Conservation (phyloP, 2,797 vertebrate species). For the Schizopygopsis malacanthus region DNA sequence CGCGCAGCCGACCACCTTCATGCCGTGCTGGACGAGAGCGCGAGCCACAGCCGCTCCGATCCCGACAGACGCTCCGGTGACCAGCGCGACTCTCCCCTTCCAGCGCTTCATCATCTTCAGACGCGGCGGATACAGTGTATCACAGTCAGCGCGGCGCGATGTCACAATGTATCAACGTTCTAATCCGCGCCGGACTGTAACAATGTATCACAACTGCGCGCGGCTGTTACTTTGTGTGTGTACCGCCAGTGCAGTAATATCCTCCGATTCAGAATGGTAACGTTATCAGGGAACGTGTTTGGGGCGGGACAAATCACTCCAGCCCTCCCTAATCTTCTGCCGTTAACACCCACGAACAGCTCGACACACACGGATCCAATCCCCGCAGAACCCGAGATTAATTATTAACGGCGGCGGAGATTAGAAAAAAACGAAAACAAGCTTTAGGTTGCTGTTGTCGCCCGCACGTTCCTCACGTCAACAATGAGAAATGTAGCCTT, state of each 20-base stretch:
- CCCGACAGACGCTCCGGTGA: slow-evolving; percentile 93
- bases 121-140: slow-evolving; percentile 7
- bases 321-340: slow-evolving; percentile 50
- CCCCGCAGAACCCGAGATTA: slow-evolving; percentile 70
- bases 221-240: slow-evolving; percentile 14
- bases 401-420: slow-evolving; percentile 65
- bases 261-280: neutral
- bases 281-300: slow-evolving; percentile 1
- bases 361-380: slow-evolving; percentile 61
- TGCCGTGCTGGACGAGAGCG: slow-evolving; percentile 91
- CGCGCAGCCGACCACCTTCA: slow-evolving; percentile 94
- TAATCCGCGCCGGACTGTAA: neutral
- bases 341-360: slow-evolving; percentile 67
- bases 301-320: slow-evolving; percentile 57
- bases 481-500: neutral
- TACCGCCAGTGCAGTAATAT: neutral
- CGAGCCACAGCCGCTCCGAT: slow-evolving; percentile 92
- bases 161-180: slow-evolving; percentile 17
- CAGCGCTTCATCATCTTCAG: slow-evolving; percentile 87
- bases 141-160: neutral
- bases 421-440: slow-evolving; percentile 29
- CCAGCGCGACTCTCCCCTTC: slow-evolving; percentile 91
- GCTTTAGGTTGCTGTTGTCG: slow-evolving; percentile 60
- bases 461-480: slow-evolving; percentile 48
- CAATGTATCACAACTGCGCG: neutral